These are phyloP conservation scores for Phaethornis superciliosus DNA, from an alignment of 2,113 vertebrate species.

Conservation along the genomic window DNA sequence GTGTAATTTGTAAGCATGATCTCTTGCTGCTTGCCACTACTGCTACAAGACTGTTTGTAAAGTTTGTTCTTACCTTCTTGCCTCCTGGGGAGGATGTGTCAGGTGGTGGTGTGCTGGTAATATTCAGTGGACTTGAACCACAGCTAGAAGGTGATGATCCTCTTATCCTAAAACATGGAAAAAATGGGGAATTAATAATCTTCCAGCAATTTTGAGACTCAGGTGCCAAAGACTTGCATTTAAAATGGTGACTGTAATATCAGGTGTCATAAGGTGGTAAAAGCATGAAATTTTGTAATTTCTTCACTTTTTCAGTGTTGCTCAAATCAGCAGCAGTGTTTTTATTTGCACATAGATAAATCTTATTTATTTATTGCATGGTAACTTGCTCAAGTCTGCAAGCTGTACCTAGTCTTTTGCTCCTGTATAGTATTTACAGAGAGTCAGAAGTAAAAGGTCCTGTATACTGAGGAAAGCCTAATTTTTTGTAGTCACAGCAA, in stretches of 20 bases:
- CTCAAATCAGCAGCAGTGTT: not conserved
- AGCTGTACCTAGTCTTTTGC: not conserved
- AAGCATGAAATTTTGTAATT: not conserved
- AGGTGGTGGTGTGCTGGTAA: slow-evolving; percentile 94
- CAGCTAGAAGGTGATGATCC: slow-evolving; percentile 98
- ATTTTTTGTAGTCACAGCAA: not conserved
- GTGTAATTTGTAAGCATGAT: fast-evolving
- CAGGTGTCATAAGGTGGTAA: not conserved
- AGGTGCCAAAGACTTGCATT: not conserved
- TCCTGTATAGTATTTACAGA: not conserved
- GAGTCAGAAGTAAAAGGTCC: not conserved
- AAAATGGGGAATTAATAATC: not conserved
- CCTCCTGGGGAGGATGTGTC: slow-evolving; percentile 93
- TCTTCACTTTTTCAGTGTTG: not conserved
- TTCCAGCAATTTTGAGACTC: not conserved
- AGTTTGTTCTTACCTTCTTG: slow-evolving; percentile 84
- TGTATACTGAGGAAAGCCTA: not conserved
- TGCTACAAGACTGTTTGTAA: not conserved
- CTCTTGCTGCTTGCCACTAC: no score
- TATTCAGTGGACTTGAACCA: slow-evolving; percentile 94
- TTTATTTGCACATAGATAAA: not conserved
- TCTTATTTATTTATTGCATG: not conserved
- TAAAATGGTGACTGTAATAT: not conserved
- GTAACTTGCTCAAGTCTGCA: not conserved
- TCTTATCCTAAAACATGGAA: slow-evolving; percentile 82